These are phyloP conservation scores for Enoplolaimus lenunculus DNA, from an alignment of 2,888 invertebrate species.

Conservation along the genomic window DNA sequence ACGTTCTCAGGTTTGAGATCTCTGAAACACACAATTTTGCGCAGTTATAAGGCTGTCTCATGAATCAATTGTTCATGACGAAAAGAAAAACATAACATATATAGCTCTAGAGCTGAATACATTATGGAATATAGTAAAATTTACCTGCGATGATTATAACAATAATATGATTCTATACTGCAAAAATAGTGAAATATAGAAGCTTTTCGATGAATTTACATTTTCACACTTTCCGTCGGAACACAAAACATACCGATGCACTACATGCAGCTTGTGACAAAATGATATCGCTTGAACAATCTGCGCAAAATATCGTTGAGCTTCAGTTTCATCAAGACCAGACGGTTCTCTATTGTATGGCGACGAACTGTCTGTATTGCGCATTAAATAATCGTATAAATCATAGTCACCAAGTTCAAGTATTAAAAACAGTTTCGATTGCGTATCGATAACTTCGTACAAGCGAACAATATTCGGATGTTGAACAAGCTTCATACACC, in stretches of 20 bases:
- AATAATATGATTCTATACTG: too few relatives aligned
- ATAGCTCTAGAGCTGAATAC: too few relatives aligned
- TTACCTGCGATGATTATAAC: too few relatives aligned
- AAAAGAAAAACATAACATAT: too few relatives aligned
- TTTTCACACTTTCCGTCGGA: too few relatives aligned
- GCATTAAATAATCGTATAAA: slow-evolving; percentile 94
- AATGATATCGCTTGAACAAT: slow-evolving; percentile 91
- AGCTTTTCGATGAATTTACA: too few relatives aligned
- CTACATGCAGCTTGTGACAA: slow-evolving; percentile 79
- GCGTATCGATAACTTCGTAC: slow-evolving; percentile 98
- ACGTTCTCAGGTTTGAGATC: slow-evolving; percentile 71
- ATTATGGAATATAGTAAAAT: too few relatives aligned
- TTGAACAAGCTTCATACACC: slow-evolving; percentile 97
- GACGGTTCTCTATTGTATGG: slow-evolving; percentile 28
- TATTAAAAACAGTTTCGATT: slow-evolving; percentile 69
- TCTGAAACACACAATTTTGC: slow-evolving; percentile 30
- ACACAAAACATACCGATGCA: slow-evolving; percentile 61
- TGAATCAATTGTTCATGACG: too few relatives aligned
- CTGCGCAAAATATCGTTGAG: slow-evolving; percentile 73
- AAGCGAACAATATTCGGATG: slow-evolving; percentile 95
- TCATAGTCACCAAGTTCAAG: slow-evolving; percentile 95
- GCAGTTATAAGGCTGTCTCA: too few relatives aligned
- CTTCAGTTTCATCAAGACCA: slow-evolving; percentile 54
- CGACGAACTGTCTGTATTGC: slow-evolving; percentile 54
- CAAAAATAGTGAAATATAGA: too few relatives aligned